phyloP scores from a whole-genome alignment of 2,888 invertebrate species.

The Hirtodrosophila trivittata region DNA sequence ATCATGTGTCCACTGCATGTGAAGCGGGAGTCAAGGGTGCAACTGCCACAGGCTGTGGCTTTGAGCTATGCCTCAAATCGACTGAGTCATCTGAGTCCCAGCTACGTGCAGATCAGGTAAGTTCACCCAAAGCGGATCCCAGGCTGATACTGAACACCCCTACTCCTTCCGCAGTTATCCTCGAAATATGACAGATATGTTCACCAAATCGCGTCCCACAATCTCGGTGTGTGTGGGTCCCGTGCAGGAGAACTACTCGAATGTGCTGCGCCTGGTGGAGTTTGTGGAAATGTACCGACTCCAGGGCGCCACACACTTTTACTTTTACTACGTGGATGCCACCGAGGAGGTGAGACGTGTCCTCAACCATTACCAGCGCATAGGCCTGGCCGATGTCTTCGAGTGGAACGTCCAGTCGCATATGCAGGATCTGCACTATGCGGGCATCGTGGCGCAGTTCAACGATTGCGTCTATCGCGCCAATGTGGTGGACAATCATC shows the following conservation, averaged over 20 bases:
- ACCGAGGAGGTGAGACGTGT: conserved; percentile 81
- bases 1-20: conserved; percentile 82
- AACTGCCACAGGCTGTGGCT: conserved; percentile 80
- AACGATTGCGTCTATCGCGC: conserved; percentile 96
- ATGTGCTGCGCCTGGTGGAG: conserved; percentile 84
- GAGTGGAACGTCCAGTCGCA: conserved; percentile 83
- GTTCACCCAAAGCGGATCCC: background rate
- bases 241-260: conserved; percentile 83
- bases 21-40: conserved; percentile 26
- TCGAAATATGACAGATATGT: conserved; percentile 69
- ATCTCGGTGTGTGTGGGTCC: conserved; percentile 84
- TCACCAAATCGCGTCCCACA: conserved; percentile 66
- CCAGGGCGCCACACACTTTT: conserved; percentile 84
- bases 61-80: conserved; percentile 76
- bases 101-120: conserved; percentile 81
- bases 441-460: conserved; percentile 94
- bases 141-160: background rate
- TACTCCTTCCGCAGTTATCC: conserved; percentile 80
- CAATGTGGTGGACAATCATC: conserved; percentile 88
- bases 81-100: conserved; percentile 78
- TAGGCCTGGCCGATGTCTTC: conserved; percentile 81
- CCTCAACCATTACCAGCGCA: conserved; percentile 80
- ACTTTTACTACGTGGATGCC: conserved; percentile 84
- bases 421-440: conserved; percentile 84
- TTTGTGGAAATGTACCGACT: conserved; percentile 84